A percentile compares a stretch with the other conserved stretches of the same genome.
Evolutionary conservation across 2,113 vertebrate species (phyloP).

Genomic region (Otolemur garnettii): DNA sequence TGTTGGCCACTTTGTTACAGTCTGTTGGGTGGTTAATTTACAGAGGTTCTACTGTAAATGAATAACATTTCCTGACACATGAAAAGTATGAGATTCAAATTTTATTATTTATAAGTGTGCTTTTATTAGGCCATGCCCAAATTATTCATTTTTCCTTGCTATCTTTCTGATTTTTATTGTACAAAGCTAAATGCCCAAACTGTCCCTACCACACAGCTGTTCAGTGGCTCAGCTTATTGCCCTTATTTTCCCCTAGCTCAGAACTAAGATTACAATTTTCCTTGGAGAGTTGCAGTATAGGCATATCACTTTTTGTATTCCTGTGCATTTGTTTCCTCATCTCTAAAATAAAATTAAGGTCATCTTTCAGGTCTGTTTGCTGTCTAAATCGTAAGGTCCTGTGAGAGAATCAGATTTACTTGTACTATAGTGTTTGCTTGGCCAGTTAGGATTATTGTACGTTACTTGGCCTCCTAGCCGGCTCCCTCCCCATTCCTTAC

Average conservation of each 20-base stretch:
- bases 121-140: not conserved
- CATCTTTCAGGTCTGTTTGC: not conserved
- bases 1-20: no score
- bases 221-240: not conserved
- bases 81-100: not conserved
- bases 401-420: not conserved
- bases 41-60: no score
- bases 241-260: not conserved
- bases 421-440: not conserved
- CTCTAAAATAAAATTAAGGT: not conserved
- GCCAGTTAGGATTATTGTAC: not conserved
- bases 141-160: not conserved
- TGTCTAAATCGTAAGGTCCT: not conserved
- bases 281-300: not conserved
- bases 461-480: not conserved
- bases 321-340: not conserved
- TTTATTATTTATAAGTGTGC: not conserved
- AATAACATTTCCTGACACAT: not conserved
- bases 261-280: not conserved
- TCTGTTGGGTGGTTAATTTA: no score
- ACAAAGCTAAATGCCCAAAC: not conserved
- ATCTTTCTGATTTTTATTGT: not conserved
- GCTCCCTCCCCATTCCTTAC: not conserved
- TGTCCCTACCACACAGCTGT: not conserved
- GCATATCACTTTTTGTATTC: not conserved